Conservation (phyloP, 2,113 vertebrate species). For the Prietella phreatophila region DNA sequence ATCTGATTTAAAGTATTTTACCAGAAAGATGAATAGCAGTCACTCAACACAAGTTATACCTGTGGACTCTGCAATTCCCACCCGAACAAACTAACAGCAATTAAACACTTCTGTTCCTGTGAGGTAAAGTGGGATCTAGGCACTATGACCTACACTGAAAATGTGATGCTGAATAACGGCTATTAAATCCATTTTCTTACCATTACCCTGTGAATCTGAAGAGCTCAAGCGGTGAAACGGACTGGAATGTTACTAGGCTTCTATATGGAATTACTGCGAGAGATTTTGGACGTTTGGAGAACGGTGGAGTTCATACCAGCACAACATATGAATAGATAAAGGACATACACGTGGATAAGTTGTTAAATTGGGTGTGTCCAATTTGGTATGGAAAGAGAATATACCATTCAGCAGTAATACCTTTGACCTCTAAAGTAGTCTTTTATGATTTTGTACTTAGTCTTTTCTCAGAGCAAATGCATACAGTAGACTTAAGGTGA, state of each 20-base stretch:
- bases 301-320: neutral
- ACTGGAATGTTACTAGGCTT: neutral
- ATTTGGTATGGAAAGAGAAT: neutral
- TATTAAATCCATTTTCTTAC: slow-evolving; percentile 13
- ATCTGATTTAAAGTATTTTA: slow-evolving; percentile 22
- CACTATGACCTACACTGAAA: neutral
- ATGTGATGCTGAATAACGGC: neutral
- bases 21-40: neutral
- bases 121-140: slow-evolving; percentile 25
- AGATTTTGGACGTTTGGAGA: neutral
- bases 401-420: neutral
- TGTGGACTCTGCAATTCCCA: neutral
- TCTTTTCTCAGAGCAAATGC: slow-evolving; percentile 4
- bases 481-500: neutral
- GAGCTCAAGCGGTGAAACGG: neutral
- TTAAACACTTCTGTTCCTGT: slow-evolving; percentile 19
- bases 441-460: neutral
- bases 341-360: neutral
- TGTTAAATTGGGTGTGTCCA: neutral
- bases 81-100: slow-evolving; percentile 17
- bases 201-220: slow-evolving; percentile 3
- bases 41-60: neutral
- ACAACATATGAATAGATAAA: neutral
- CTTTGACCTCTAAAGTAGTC: neutral
- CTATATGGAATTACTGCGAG: neutral